phyloP scores from a whole-genome alignment of 2,888 invertebrate genomes.

The Meiosimyza platycephala region DNA sequence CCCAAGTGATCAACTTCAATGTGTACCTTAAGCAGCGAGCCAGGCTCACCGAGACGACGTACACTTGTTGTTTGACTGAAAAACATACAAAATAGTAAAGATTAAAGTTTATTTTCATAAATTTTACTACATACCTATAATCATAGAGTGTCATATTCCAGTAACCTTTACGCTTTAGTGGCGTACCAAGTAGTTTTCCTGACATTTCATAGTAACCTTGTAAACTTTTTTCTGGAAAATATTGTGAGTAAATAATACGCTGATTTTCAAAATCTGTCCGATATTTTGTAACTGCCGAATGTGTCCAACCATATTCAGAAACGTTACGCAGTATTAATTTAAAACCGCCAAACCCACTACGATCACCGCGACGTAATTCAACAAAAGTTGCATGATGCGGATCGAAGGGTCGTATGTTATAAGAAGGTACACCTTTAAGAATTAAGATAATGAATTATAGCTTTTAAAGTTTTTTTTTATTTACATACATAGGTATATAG shows the following conservation, averaged over 20 bases:
- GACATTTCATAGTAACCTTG: constrained; percentile 76
- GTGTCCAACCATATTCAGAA: constrained; percentile 81
- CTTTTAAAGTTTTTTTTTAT: not conserved
- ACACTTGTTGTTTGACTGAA: constrained; percentile 69
- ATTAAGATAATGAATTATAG: not conserved
- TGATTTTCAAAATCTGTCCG: constrained; percentile 76
- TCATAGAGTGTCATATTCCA: constrained; percentile 83
- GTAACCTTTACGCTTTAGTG: constrained; percentile 74
- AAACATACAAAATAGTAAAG: not conserved
- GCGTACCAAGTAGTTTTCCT: constrained; percentile 74
- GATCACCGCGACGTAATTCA: constrained; percentile 73
- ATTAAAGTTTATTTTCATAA: not conserved
- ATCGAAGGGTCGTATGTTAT: constrained; percentile 81
- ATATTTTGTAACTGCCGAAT: constrained; percentile 81
- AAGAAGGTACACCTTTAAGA: constrained; percentile 76
- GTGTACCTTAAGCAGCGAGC: constrained; percentile 71
- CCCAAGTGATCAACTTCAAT: constrained; percentile 81
- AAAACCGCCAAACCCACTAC: constrained; percentile 75
- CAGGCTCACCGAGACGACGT: constrained; percentile 65
- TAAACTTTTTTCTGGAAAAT: constrained; percentile 83
- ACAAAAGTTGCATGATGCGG: constrained; percentile 80
- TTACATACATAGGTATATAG: too few relatives aligned
- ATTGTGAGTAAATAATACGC: constrained; percentile 80
- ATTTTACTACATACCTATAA: constrained; percentile 64
- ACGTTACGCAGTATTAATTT: constrained; percentile 79